A percentile compares a stretch with the other conserved stretches of the same genome.
phyloP scores from a whole-genome alignment of 2,888 invertebrate genomes.

The Brachyptera risi region DNA sequence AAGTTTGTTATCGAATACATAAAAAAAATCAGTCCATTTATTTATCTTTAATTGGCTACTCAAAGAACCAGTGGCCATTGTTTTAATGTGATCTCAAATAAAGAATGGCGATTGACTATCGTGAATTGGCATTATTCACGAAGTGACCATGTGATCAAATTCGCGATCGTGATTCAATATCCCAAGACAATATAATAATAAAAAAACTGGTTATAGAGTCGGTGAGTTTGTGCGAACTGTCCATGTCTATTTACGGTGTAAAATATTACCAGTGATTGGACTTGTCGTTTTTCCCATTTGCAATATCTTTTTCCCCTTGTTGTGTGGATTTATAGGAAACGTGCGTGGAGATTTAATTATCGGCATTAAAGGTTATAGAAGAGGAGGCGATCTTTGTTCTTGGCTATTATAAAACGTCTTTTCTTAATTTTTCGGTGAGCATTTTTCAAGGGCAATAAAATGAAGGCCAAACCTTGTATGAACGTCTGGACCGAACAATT shows the following conservation, averaged over 20 bases:
- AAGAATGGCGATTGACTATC: slow-evolving; percentile 13
- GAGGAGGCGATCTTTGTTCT: neutral
- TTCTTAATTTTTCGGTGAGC: neutral
- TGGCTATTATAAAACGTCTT: too few species aligned
- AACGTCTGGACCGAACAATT: neutral
- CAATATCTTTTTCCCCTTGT: too few species aligned
- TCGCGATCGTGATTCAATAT: neutral
- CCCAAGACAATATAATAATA: neutral
- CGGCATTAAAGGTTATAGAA: neutral
- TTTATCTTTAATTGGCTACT: slow-evolving; percentile 15
- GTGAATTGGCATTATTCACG: neutral
- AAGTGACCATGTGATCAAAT: neutral
- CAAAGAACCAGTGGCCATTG: slow-evolving; percentile 2
- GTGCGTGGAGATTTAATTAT: neutral
- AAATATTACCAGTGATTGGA: slow-evolving; percentile 3
- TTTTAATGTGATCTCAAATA: slow-evolving; percentile 1
- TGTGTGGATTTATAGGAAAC: neutral
- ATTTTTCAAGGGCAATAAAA: neutral
- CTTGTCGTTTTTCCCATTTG: too few species aligned
- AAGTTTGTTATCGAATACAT: too few species aligned
- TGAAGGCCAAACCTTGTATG: neutral
- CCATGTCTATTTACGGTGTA: slow-evolving; percentile 10
- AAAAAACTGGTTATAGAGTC: neutral
- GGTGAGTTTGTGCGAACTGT: too few species aligned
- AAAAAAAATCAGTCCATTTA: neutral